Evolutionary conservation across 1,140 invertebrate species (phyloP).

Genomic region (Drosophila elegans): DNA sequence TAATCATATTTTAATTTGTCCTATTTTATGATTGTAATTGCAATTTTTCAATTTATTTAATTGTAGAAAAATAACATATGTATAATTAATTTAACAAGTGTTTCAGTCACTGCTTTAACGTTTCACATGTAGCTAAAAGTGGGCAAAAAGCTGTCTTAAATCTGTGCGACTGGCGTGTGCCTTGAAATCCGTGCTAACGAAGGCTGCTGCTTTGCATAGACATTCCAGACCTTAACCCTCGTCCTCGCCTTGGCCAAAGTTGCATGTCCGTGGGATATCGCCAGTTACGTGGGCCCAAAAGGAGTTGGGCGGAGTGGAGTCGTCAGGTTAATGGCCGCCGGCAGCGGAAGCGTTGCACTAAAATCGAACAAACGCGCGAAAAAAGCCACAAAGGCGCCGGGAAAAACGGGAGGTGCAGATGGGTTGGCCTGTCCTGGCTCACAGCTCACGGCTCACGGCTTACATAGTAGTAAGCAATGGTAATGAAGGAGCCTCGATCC

Average conservation of each 20-base stretch:
- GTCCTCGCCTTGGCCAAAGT: slow-evolving; percentile 31
- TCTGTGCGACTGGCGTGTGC: background rate
- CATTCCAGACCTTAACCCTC: slow-evolving; percentile 76
- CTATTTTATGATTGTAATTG: too few species aligned
- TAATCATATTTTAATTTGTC: too few species aligned
- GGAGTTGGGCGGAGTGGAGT: slow-evolving; percentile 1
- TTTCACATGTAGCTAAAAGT: background rate
- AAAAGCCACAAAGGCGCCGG: slow-evolving; percentile 23
- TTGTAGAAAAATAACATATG: too few species aligned
- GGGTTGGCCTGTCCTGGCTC: slow-evolving; percentile 13
- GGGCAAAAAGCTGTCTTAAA: slow-evolving; percentile 1
- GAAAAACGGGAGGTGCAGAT: background rate
- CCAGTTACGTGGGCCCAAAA: background rate
- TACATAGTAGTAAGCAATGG: slow-evolving; percentile 32
- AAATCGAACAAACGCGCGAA: slow-evolving; percentile 77
- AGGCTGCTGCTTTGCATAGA: slow-evolving; percentile 61
- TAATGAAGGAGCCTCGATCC: slow-evolving; percentile 43
- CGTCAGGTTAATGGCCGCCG: slow-evolving; percentile 72
- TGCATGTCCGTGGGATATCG: slow-evolving; percentile 61
- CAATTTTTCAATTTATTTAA: too few species aligned
- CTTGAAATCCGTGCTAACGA: slow-evolving; percentile 18
- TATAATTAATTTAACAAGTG: too few species aligned
- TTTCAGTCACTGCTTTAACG: background rate
- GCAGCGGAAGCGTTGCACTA: slow-evolving; percentile 74
- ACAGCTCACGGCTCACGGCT: slow-evolving; percentile 14